Conservation (phyloP, 2,113 vertebrate genomes). For the Azemiops feae region DNA sequence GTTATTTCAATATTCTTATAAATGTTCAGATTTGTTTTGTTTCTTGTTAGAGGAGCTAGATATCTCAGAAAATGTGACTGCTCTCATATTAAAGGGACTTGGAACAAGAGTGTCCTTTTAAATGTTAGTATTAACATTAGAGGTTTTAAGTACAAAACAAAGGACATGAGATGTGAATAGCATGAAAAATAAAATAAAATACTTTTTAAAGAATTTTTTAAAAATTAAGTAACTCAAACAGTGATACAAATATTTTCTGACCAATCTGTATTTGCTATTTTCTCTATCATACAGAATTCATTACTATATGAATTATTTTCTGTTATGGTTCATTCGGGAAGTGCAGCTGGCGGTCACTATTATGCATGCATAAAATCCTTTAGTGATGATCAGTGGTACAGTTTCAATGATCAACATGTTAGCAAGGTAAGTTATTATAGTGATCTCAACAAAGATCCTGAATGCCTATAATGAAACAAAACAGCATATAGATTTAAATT, state of each 20-base stretch:
- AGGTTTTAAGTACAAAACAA: background rate
- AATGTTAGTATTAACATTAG: background rate
- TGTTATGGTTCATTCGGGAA: conserved; percentile 99
- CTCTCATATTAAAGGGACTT: background rate
- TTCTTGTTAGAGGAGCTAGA: background rate
- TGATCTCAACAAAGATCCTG: background rate
- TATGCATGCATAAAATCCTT: conserved; percentile 99
- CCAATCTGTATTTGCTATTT: background rate
- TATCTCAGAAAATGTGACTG: background rate
- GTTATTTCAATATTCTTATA: background rate
- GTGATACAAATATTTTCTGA: background rate
- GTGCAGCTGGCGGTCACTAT: conserved; percentile 97
- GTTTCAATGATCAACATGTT: conserved; percentile 99
- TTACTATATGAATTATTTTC: conserved; percentile 96
- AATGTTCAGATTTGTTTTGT: background rate
- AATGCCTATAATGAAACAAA: background rate
- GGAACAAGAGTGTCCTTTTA: background rate
- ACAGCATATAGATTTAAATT: background rate
- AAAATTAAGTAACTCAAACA: background rate
- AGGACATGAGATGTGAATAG: background rate
- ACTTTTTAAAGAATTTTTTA: background rate
- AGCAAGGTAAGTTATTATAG: conserved; percentile 84
- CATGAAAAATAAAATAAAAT: background rate
- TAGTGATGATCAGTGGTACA: conserved; percentile 96
- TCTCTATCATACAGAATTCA: conserved; percentile 76